Base-by-base conservation (phyloP, 2,888 invertebrate genomes). In the Diarsia dahlii region DNA sequence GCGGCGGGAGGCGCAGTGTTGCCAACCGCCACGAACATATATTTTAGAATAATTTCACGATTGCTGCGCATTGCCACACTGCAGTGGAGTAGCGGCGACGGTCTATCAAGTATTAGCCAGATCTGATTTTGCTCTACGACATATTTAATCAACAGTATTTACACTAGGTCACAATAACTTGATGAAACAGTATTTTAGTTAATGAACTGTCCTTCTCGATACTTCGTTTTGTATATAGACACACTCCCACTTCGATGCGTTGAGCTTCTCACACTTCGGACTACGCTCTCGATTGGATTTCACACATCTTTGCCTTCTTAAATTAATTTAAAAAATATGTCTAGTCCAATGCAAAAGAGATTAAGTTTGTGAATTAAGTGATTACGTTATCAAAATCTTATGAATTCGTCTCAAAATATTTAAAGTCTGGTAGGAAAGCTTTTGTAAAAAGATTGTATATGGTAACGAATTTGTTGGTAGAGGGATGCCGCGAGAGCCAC, bases 311-410 rank as follows among this genome's bases (percentile, higher is more conserved):
- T 95, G 95, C 96, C 96, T 96, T 96, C 95, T 92, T 95, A 94
- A 95, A 95, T 93, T 95, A 94, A 95, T 94, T 87, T 88, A 90
- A 77, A 80, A 92, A 94, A 95, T 95, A 95, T 95, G 95, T 96
- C 96, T 96, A 96, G 96, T 96, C 96, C 95, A 95, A 95, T 95
- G 93, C 94, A 92, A 96, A 95, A 94, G 96, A 96, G 95, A 96
- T 96, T 96, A 95, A 94, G 93, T 94, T 93, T 92, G 93, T 94
- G 93, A 92, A 92, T 91, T 95, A 94, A 95, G 95, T 95, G 92
- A 92, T 91, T 90, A 92, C 88, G 85, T 92, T 91, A 90, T 90
- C 88, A 90, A 91, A 89, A 89, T 87, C 82, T 86, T 82, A 79
- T 77, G 79, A 84, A 83, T 86, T 88, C 87, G 89, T 93, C 91